phyloP scores from a whole-genome alignment of 2,113 vertebrate genomes.

The Arothron firmamentum region DNA sequence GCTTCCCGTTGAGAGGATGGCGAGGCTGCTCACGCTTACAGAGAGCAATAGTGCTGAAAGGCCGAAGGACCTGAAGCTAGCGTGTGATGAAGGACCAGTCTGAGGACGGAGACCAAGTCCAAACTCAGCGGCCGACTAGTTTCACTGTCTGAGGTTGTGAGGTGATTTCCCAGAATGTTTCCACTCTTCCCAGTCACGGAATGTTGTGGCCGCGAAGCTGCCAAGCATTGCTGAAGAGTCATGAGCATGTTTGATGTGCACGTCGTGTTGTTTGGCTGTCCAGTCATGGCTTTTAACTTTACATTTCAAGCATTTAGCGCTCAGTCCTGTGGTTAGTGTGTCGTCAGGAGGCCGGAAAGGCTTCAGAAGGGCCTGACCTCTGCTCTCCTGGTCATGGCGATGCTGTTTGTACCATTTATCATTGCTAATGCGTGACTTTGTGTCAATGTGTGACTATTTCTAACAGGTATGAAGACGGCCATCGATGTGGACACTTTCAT shows the following conservation, averaged over 20 bases:
- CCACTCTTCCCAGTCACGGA: conserved; percentile 26
- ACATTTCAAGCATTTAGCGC: conserved; percentile 8
- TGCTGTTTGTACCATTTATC: too few species aligned
- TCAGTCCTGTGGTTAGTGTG: neutral
- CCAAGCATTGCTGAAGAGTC: conserved; percentile 10
- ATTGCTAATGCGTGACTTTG: neutral
- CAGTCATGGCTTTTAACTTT: conserved; percentile 15
- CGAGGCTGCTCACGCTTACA: too few species aligned
- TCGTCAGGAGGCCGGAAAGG: too few species aligned
- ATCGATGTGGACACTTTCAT: neutral
- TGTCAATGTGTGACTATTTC: too few species aligned
- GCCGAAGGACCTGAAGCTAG: too few species aligned
- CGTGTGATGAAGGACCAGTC: too few species aligned
- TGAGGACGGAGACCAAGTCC: too few species aligned
- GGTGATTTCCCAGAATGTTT: conserved; percentile 39
- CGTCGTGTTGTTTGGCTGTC: conserved; percentile 28
- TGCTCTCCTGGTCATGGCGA: too few species aligned
- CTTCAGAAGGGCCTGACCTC: too few species aligned
- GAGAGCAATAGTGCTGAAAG: too few species aligned
- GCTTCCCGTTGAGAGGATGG: too few species aligned
- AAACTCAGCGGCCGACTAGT: neutral
- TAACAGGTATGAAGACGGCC: too few species aligned
- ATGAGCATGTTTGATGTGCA: conserved; percentile 22
- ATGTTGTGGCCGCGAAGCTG: conserved; percentile 18
- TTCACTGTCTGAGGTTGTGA: conserved; percentile 17